Percentiles rank a stretch among this genome's conserved stretches.
Conservation (phyloP, 2,797 vertebrate genomes). For the Cuculus canorus region DNA sequence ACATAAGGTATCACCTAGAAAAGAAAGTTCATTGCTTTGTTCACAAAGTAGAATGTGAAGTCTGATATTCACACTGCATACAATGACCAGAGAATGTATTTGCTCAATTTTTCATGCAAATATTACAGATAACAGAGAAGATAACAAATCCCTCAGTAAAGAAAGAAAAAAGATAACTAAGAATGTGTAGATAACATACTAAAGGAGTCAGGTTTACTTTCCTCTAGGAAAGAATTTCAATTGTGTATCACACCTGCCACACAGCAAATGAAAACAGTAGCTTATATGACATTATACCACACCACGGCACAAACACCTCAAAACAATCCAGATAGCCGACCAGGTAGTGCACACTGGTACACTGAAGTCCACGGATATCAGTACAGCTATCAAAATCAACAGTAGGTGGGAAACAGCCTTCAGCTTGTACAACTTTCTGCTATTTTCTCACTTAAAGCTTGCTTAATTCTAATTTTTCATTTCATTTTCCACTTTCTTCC, state of each 20-base stretch:
- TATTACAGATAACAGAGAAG: background rate
- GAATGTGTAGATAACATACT: background rate
- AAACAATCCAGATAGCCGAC: background rate
- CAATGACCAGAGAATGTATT: background rate
- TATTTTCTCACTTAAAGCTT: background rate
- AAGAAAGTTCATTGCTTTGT: background rate
- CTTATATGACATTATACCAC: background rate
- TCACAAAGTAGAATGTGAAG: background rate
- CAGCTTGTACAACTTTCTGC: background rate
- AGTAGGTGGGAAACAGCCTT: background rate
- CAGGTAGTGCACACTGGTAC: background rate
- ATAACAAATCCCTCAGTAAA: background rate
- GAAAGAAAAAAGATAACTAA: background rate
- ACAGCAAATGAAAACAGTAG: background rate
- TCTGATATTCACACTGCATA: background rate
- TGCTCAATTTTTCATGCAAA: slow-evolving; percentile 11
- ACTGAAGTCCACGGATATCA: background rate
- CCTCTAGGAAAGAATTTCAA: background rate
- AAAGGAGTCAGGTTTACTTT: background rate
- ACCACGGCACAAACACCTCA: background rate
- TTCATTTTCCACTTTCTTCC: background rate
- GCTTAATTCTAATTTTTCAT: background rate
- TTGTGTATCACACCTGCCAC: rapidly evolving
- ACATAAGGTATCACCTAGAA: background rate
- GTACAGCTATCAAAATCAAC: background rate